Base-by-base conservation (phyloP, 2,888 invertebrate species). In the Autographa pulchrina region DNA sequence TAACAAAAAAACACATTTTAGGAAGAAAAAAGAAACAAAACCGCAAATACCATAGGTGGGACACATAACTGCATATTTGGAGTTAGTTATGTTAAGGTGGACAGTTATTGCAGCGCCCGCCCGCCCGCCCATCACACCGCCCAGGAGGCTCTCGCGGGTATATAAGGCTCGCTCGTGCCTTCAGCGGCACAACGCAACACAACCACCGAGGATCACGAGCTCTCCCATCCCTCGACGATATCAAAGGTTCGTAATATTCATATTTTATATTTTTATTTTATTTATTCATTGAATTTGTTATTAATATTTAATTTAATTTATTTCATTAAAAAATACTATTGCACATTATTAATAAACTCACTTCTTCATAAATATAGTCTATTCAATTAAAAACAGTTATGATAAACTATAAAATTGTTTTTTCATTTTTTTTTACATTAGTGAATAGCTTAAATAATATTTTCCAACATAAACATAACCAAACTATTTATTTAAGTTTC, bases 101-200 rank as follows among this genome's bases (percentile, higher is more conserved):
- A 69, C 60, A 79, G 60, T 75, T 66, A 76, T 76, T 79, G 78
- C 78, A 75, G 41, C 63, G 65, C 71, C 54, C 82, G 74, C 74
- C 76, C 80, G 78, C 81, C 81, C 80, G 77, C 82, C 83, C 81
- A 58, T 63, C 74, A 63, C 56, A 72, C 84, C 82, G 82, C 84
- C 84, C 84, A 72, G 58, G 63, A 56, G 73, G 62, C 81, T 72
- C 72, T 74, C 80, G 77, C 77, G 82, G 75, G 89, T 94, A 94
- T 94, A 94, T 89, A 94, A 92, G 91, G 88, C 72, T 79, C 83
- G 81, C 72, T 80, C 72, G 76, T 82, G 81, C 76, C 83, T 81
- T 77, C 85, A 78, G 81, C 89, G 89, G 85, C 93, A 94, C 88
- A 91, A 86, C 92, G 87, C 87, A 90, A 81, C 83, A 86, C 90